Evolutionary conservation across 2,797 vertebrate species (phyloP), one percentile per base, ranked within the genome.

Genomic region (Chaetodon trifasciatus): DNA sequence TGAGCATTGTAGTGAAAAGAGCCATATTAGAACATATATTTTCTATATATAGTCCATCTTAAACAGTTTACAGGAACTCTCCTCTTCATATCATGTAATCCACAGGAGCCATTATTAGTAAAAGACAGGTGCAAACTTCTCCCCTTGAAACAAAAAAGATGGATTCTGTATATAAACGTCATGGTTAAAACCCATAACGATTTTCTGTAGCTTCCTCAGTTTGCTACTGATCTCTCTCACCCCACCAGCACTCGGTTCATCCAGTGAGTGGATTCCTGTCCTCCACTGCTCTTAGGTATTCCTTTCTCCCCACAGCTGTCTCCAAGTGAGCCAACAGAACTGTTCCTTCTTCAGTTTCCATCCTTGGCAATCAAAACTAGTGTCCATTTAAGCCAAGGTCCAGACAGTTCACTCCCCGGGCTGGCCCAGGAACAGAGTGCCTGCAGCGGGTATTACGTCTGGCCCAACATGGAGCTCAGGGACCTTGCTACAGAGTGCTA

Each of bases 401-500:
- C 77, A 70, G 86, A 64, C 67, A 28, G 76, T 77, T 69, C 75
- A 3, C 61, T 74, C 72, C 69, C 53, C 19, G 16, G 70, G 73
- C 69, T 50, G 78, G 70, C 70, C 69, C 80, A 60, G 79, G 67
- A 69, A 70, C 71, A 69, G 70, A 55, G 81, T 35, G 83, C 80
- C 69, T 78, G 84, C 70, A 39, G 70, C 21, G 44, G 78, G 40
- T 66, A 28, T 46, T 15, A 63, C 81, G 83, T 80, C 76, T 40
- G 71, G 58, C 70, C 87, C 85, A 44, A 55, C 57, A 17, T 56
- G 65, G 71, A 62, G 75, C 70, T 46, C 46, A 61, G 77, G 74
- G 69, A 56, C 76, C 21, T 2, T 15, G 21, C 71, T 56, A 63
- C 84, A 67, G 6, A 55, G 60, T 70, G 95, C 96, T 97, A 98